Conservation (phyloP, 2,113 vertebrate species). For the Phainopepla nitens region DNA sequence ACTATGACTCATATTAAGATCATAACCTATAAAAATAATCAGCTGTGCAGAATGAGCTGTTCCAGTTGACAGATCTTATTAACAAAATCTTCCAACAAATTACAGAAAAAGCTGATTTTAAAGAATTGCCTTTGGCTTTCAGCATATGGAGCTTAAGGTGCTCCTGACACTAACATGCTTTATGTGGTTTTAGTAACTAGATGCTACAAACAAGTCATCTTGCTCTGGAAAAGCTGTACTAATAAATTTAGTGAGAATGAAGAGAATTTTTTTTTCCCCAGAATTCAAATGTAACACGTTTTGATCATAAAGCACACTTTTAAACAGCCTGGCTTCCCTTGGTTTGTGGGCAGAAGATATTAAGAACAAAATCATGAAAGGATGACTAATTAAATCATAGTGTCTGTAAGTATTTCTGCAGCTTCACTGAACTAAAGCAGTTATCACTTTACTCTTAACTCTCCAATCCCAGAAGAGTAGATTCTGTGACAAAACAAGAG, state of each 20-base stretch:
- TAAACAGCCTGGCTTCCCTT: neutral
- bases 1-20: constrained; percentile 73
- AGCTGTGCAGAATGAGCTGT: constrained; percentile 65
- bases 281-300: neutral
- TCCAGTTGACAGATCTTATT: constrained; percentile 69
- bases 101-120: constrained; percentile 46
- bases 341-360: neutral
- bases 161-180: constrained; percentile 30
- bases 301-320: neutral
- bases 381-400: neutral
- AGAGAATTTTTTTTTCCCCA: neutral
- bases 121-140: constrained; percentile 55
- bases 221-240: neutral
- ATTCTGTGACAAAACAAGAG: neutral
- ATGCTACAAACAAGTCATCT: constrained; percentile 20
- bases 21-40: constrained; percentile 75
- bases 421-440: neutral
- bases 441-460: neutral
- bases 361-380: neutral
- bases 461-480: neutral
- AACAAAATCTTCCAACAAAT: constrained; percentile 64
- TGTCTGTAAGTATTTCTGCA: neutral
- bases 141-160: constrained; percentile 47
- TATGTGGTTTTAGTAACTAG: constrained; percentile 28
- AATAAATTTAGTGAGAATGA: neutral